phyloP scores from a whole-genome alignment of 2,797 vertebrate species.

The Cynodonichthys magdalenae region DNA sequence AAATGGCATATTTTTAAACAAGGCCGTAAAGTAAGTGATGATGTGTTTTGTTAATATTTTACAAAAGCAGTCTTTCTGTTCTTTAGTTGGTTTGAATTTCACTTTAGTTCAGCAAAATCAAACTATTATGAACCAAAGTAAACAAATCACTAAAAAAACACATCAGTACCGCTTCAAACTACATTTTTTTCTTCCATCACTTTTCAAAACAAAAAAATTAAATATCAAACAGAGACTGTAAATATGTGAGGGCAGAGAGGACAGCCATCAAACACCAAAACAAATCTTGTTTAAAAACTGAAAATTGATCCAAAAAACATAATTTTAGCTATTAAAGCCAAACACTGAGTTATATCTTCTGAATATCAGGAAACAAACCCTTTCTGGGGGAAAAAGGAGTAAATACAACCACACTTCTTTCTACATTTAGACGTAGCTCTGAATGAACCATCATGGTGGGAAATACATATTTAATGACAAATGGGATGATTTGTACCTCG shows the following conservation, averaged over 20 bases:
- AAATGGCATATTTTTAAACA: too few relatives aligned
- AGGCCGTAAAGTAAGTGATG: neutral
- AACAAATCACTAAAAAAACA: slow-evolving; percentile 38
- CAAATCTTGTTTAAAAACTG: slow-evolving; percentile 33
- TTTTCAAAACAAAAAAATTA: slow-evolving; percentile 38
- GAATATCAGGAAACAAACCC: slow-evolving; percentile 40
- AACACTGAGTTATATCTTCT: slow-evolving; percentile 19
- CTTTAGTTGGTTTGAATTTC: slow-evolving; percentile 18
- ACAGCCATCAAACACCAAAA: slow-evolving; percentile 45
- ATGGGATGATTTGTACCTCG: slow-evolving; percentile 18
- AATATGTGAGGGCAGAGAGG: slow-evolving; percentile 36
- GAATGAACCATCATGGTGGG: slow-evolving; percentile 17
- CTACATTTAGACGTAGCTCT: slow-evolving; percentile 46
- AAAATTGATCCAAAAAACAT: slow-evolving; percentile 27
- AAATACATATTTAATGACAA: slow-evolving; percentile 54
- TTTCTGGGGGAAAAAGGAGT: slow-evolving; percentile 16
- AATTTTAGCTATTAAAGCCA: slow-evolving; percentile 33
- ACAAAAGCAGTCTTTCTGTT: slow-evolving; percentile 16
- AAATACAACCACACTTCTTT: slow-evolving; percentile 12
- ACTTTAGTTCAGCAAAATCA: slow-evolving; percentile 44
- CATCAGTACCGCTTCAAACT: slow-evolving; percentile 16
- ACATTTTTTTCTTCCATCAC: slow-evolving; percentile 38
- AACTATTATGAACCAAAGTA: slow-evolving; percentile 29
- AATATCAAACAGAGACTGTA: slow-evolving; percentile 22
- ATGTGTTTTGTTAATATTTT: slow-evolving; percentile 30